Conservation (phyloP, 1,140 invertebrate genomes). For the Acyrthosiphon pisum region DNA sequence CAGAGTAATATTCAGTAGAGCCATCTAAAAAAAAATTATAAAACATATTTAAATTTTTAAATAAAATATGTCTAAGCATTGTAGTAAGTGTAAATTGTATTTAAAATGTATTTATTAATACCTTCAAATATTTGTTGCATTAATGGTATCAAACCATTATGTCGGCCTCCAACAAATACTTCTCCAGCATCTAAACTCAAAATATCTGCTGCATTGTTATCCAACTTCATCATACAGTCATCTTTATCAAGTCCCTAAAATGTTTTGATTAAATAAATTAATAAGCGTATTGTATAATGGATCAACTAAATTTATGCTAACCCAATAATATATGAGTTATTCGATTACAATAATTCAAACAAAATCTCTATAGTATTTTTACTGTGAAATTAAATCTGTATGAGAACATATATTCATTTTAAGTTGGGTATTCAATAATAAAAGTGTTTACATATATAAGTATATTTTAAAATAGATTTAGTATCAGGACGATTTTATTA, state of each 20-base stretch:
- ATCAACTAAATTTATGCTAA: background rate
- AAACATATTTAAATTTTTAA: conserved; percentile 59
- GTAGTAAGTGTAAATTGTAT: background rate
- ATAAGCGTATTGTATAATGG: background rate
- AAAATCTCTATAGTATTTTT: background rate
- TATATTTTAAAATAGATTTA: too few relatives aligned
- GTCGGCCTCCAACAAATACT: conserved; percentile 89
- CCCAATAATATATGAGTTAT: background rate
- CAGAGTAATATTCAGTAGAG: conserved; percentile 75
- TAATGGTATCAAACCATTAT: conserved; percentile 91
- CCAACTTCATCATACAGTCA: conserved; percentile 81
- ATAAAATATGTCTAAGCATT: background rate
- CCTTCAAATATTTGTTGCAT: conserved; percentile 75
- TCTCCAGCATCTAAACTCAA: conserved; percentile 91
- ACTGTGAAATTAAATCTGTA: background rate
- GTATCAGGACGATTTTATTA: too few relatives aligned
- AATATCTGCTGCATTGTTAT: conserved; percentile 81
- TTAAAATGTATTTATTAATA: conserved; percentile 26
- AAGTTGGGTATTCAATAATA: too few relatives aligned
- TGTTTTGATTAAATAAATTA: background rate
- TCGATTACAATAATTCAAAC: too few relatives aligned
- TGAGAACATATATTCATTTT: background rate
- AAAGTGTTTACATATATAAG: too few relatives aligned
- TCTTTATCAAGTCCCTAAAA: conserved; percentile 75
- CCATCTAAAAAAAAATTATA: conserved; percentile 52